These are phyloP conservation scores for Steinernema feltiae DNA, from an alignment of 1,140 invertebrate species.

Conservation along the genomic window DNA sequence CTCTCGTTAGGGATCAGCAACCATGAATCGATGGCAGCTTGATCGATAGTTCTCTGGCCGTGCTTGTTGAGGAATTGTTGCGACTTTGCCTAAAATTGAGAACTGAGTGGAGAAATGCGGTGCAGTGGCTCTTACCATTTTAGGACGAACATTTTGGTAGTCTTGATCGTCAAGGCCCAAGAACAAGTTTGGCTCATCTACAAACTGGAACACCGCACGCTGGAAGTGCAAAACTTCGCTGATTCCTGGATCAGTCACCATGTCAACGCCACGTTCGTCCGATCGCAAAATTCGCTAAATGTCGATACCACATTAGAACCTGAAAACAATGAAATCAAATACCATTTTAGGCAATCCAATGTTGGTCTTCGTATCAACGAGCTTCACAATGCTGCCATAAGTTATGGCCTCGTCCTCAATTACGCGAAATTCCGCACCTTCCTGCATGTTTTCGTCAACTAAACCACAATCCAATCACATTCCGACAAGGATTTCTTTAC, in stretches of 20 bases:
- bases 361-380: background rate
- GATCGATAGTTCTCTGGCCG: background rate
- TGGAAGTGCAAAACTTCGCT: background rate
- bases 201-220: background rate
- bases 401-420: background rate
- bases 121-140: background rate
- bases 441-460: background rate
- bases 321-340: background rate
- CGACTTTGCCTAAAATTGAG: background rate
- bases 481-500: background rate
- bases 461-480: background rate
- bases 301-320: too few species aligned
- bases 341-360: slow-evolving; percentile 11
- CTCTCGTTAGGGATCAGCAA: background rate
- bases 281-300: background rate
- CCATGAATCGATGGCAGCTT: background rate
- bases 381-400: background rate
- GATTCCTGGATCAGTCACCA: background rate
- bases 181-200: background rate
- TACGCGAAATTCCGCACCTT: background rate
- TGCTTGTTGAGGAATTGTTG: background rate
- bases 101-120: background rate
- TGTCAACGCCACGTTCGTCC: background rate
- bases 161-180: background rate
- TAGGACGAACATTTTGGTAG: background rate